These are phyloP conservation scores for Drosophila busckii DNA, from an alignment of 1,140 invertebrate species.

Conservation along the genomic window DNA sequence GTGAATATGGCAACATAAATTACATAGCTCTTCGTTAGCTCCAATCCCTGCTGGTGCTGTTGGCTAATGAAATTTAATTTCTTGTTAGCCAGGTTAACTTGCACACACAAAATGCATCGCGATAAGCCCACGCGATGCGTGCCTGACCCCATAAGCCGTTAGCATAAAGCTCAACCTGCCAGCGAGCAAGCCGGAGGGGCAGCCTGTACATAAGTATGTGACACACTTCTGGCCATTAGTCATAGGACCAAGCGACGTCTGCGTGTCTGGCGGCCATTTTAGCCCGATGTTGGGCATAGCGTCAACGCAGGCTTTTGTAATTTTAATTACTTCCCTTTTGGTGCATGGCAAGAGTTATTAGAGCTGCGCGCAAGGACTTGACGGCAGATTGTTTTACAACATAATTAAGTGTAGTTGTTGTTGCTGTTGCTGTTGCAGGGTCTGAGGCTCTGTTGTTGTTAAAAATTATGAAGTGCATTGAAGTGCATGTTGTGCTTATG, in stretches of 20 bases:
- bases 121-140: conserved; percentile 53
- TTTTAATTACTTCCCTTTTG: conserved; percentile 73
- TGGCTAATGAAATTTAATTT: conserved; percentile 74
- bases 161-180: background rate
- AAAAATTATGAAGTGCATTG: conserved; percentile 64
- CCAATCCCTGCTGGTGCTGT: conserved; percentile 3
- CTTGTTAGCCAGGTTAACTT: conserved; percentile 69
- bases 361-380: conserved; percentile 5
- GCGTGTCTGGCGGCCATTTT: conserved; percentile 68
- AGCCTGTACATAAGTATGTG: conserved; percentile 61
- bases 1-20: conserved; percentile 75
- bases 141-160: conserved; percentile 55
- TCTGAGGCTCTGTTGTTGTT: conserved; percentile 4
- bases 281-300: conserved; percentile 47
- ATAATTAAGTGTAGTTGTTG: conserved; percentile 69
- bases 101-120: conserved; percentile 60
- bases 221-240: conserved; percentile 76
- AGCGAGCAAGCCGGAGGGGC: background rate
- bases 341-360: conserved; percentile 42
- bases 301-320: conserved; percentile 65
- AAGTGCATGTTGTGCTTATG: conserved; percentile 56
- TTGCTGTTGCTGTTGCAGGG: conserved; percentile 14
- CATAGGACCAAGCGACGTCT: conserved; percentile 67
- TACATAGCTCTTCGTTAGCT: conserved; percentile 75
- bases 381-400: conserved; percentile 70